Percentiles rank a stretch among this genome's conserved stretches.
Conservation (phyloP, 1,140 invertebrate genomes). For the Bombus huntii region DNA sequence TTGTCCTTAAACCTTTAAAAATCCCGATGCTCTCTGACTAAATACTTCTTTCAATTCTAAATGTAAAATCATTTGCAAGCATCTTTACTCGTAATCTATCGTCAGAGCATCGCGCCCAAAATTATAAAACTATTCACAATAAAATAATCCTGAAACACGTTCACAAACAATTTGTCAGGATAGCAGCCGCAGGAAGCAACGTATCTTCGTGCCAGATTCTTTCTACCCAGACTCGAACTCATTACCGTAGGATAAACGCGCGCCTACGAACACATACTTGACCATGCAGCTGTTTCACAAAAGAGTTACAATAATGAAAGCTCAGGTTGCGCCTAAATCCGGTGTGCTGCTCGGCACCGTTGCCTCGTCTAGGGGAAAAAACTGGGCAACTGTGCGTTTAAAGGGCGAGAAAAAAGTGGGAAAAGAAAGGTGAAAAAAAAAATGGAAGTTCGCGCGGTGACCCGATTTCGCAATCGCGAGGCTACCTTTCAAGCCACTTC, state of each 20-base stretch:
- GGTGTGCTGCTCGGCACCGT: too few relatives aligned
- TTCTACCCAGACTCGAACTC: not conserved
- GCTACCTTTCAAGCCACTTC: not conserved
- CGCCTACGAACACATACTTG: not conserved
- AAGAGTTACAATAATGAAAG: not conserved
- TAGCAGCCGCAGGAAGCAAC: not conserved
- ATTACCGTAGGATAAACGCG: not conserved
- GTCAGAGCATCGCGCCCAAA: too few relatives aligned
- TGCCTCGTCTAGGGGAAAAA: not conserved
- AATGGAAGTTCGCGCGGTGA: not conserved
- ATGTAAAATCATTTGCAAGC: too few relatives aligned
- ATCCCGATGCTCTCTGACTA: too few relatives aligned
- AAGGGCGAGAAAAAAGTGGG: not conserved
- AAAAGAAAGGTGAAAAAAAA: not conserved
- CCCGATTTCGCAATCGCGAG: slow-evolving; percentile 5
- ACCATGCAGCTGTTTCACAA: not conserved
- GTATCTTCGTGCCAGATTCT: not conserved
- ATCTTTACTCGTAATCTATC: too few relatives aligned
- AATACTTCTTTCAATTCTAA: too few relatives aligned
- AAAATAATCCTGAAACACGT: not conserved
- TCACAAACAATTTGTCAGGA: not conserved
- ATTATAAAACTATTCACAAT: too few relatives aligned
- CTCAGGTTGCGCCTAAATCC: not conserved
- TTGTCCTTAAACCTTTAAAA: too few relatives aligned
- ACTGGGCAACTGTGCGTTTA: not conserved